These are phyloP conservation scores for Xiphorhynchus elegans DNA, from an alignment of 2,113 vertebrate species.

Conservation along the genomic window DNA sequence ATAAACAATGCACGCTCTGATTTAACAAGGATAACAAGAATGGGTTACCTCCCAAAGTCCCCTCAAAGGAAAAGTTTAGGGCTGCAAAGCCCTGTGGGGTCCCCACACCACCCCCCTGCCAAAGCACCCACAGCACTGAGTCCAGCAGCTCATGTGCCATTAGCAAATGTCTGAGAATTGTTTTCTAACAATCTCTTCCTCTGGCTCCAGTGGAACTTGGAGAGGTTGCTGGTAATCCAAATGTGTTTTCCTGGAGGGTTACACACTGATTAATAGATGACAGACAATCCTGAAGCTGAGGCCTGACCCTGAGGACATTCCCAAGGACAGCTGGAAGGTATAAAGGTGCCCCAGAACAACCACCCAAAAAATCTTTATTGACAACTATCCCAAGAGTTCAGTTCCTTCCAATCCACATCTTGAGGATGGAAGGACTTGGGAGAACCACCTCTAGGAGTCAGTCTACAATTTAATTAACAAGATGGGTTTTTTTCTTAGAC, in stretches of 20 bases:
- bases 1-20: accelerated
- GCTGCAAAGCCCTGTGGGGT: accelerated
- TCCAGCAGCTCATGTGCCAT: background rate
- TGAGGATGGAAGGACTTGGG: background rate
- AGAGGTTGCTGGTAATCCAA: background rate
- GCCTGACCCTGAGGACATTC: background rate
- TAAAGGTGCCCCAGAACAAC: background rate
- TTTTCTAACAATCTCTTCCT: background rate
- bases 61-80: background rate
- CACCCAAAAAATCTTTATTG: background rate
- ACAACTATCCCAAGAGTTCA: background rate
- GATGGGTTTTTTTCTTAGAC: too few species aligned
- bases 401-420: background rate
- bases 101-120: background rate
- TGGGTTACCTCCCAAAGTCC: background rate
- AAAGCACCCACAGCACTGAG: background rate
- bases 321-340: background rate
- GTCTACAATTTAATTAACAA: background rate
- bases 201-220: background rate
- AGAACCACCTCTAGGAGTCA: background rate
- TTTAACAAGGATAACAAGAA: background rate
- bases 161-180: background rate
- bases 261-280: background rate
- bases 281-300: background rate
- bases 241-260: background rate